Percentiles rank a stretch among this genome's conserved stretches.
Conservation (phyloP, 2,888 invertebrate genomes). For the Ametastegia equiseti region DNA sequence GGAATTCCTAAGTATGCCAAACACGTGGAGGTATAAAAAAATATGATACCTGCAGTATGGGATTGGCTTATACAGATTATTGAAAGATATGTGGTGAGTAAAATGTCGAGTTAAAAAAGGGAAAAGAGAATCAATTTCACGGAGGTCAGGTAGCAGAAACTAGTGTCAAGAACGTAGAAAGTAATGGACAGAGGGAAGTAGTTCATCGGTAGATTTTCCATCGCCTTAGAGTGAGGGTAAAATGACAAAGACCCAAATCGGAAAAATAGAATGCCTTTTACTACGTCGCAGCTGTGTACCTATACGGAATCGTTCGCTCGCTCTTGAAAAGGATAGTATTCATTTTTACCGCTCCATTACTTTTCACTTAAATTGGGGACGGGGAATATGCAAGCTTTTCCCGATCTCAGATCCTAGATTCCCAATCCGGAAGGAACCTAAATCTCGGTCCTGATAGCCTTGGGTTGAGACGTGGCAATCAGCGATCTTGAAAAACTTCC, state of each 20-base stretch:
- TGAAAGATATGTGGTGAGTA: neutral
- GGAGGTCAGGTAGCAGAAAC: neutral
- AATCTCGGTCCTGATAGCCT: constrained; percentile 25
- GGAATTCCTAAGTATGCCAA: too few species aligned
- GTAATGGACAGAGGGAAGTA: constrained; percentile 14
- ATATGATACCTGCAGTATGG: too few species aligned
- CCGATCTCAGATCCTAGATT: constrained; percentile 33
- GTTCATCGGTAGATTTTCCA: constrained; percentile 21
- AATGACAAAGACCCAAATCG: constrained; percentile 4
- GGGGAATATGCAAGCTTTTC: constrained; percentile 32
- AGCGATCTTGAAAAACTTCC: constrained; percentile 28
- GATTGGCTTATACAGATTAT: too few species aligned
- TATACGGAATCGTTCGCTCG: constrained; percentile 23
- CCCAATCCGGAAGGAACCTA: constrained; percentile 25
- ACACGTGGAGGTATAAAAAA: too few species aligned
- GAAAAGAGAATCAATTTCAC: neutral
- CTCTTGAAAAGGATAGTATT: constrained; percentile 34
- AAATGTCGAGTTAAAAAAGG: neutral
- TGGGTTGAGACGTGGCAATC: constrained; percentile 21
- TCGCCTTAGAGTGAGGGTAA: neutral
- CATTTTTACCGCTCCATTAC: constrained; percentile 41
- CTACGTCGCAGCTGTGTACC: constrained; percentile 19
- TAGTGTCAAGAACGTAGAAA: neutral
- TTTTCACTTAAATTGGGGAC: constrained; percentile 31
- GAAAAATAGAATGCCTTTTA: neutral